Evolutionary conservation across 2,888 invertebrate species (phyloP).

Genomic region (Amphipyra berbera): DNA sequence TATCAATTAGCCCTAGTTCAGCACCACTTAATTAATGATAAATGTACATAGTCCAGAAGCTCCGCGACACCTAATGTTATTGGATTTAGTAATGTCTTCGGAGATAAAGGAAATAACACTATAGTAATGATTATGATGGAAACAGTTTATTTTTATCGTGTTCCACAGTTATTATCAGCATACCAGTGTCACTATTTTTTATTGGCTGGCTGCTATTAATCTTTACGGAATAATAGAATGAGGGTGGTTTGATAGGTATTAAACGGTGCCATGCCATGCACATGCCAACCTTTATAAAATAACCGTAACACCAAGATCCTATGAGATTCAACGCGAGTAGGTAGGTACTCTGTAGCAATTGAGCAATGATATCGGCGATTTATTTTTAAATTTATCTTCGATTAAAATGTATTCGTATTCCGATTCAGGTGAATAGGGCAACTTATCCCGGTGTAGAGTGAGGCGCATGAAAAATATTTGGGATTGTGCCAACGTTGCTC

Average conservation of each 20-base stretch:
- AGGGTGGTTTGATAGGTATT: constrained; percentile 3
- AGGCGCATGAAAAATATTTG: constrained; percentile 86
- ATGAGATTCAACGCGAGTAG: constrained; percentile 8
- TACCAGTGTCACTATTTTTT: constrained; percentile 6
- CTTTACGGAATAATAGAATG: constrained; percentile 8
- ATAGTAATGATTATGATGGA: constrained; percentile 15
- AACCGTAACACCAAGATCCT: background rate
- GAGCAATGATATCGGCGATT: constrained; percentile 24
- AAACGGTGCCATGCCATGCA: background rate
- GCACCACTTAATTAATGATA: constrained; percentile 46
- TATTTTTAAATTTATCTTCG: constrained; percentile 50
- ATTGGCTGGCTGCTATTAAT: constrained; percentile 25
- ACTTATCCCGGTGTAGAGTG: constrained; percentile 81
- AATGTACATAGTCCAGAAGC: constrained; percentile 37
- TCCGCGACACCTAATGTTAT: constrained; percentile 20
- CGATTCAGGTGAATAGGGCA: constrained; percentile 86
- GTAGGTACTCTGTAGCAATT: constrained; percentile 18
- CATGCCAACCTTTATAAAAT: background rate
- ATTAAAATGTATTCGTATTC: constrained; percentile 74
- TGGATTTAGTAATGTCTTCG: constrained; percentile 21
- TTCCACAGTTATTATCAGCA: constrained; percentile 17
- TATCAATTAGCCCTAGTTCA: constrained; percentile 51
- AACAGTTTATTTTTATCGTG: constrained; percentile 26
- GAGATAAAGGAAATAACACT: constrained; percentile 28
- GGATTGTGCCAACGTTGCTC: constrained; percentile 80